Evolutionary conservation across 2,888 invertebrate genomes (phyloP).

Genomic region (Cheilosia soror): DNA sequence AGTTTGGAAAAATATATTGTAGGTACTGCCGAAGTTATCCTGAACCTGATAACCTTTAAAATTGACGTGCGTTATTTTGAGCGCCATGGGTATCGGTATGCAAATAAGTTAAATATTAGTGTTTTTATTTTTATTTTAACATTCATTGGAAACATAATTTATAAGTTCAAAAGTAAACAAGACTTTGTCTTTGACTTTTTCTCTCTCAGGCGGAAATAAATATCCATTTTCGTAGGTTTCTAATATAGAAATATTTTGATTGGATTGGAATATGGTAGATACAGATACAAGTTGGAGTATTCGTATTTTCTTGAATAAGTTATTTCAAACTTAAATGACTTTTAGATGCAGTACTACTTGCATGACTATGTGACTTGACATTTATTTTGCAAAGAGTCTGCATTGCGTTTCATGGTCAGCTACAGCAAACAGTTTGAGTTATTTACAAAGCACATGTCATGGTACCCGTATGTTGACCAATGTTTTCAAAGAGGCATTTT

Average conservation of each 20-base stretch:
- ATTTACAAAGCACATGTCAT: neutral
- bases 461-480: too few relatives aligned
- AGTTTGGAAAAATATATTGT: neutral
- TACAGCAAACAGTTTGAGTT: conserved; percentile 11
- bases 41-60: conserved; percentile 42
- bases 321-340: too few relatives aligned
- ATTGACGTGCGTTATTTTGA: conserved; percentile 6
- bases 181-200: conserved; percentile 55
- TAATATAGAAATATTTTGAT: conserved; percentile 38
- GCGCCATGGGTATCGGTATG: conserved; percentile 27
- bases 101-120: conserved; percentile 49
- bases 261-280: conserved; percentile 3
- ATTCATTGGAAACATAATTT: conserved; percentile 57
- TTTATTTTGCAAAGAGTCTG: too few relatives aligned
- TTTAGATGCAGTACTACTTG: too few relatives aligned
- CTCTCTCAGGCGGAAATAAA: conserved; percentile 1
- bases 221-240: conserved; percentile 15
- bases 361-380: too few relatives aligned
- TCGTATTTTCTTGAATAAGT: too few relatives aligned
- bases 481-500: neutral
- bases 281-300: too few relatives aligned
- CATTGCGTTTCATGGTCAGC: neutral
- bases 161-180: conserved; percentile 30
- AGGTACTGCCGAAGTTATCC: conserved; percentile 23
- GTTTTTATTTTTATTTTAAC: conserved; percentile 19